Evolutionary conservation across 2,888 invertebrate genomes (phyloP).

Genomic region (Gastracanthus pulcherrimus): DNA sequence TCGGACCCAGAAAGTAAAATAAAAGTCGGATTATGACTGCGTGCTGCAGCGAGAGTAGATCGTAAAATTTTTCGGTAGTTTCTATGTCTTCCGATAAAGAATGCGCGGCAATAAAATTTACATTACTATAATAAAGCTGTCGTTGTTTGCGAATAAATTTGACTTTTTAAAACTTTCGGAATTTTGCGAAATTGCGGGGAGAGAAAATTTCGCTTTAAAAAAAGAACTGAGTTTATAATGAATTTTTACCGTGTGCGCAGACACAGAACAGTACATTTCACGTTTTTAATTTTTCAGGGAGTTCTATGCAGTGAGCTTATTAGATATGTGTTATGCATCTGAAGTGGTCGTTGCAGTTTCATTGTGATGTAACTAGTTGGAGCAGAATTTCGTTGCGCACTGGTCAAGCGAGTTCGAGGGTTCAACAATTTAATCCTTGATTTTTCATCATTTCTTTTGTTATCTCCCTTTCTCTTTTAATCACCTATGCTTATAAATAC

Average conservation of each 20-base stretch:
- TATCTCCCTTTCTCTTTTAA: not conserved
- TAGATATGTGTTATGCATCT: too few relatives aligned
- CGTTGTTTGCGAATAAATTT: not conserved
- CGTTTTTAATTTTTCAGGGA: too few relatives aligned
- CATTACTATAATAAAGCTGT: too few relatives aligned
- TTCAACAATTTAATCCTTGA: not conserved
- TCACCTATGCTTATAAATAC: not conserved
- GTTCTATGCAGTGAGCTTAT: too few relatives aligned
- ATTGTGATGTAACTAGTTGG: not conserved
- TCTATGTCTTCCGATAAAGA: not conserved
- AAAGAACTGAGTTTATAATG: too few relatives aligned
- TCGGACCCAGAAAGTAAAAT: too few relatives aligned
- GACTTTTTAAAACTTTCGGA: not conserved
- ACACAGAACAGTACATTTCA: not conserved
- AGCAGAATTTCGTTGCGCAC: not conserved
- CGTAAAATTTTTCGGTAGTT: not conserved
- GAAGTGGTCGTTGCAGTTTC: not conserved
- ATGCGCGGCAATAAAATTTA: not conserved
- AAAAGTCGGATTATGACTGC: not conserved
- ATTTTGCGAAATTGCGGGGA: too few relatives aligned
- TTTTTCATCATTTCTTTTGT: not conserved
- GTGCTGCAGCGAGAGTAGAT: too few relatives aligned
- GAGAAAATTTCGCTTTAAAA: too few relatives aligned
- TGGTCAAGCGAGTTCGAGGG: not conserved
- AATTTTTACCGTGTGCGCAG: not conserved